Evolutionary conservation across 2,888 invertebrate species (phyloP).

Genomic region (Callyntrura sp.): DNA sequence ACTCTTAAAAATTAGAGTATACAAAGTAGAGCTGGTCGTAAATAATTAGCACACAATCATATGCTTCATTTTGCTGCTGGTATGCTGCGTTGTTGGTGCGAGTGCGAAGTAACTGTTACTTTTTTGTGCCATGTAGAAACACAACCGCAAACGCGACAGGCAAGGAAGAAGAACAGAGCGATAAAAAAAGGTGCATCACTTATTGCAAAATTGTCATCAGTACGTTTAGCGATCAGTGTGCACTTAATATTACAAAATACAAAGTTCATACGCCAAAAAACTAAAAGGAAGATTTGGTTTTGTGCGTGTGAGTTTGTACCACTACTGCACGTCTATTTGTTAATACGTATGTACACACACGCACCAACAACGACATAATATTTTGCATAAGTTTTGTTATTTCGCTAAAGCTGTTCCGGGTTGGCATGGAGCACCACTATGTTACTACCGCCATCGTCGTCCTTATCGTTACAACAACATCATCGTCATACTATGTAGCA

Average conservation of each 20-base stretch:
- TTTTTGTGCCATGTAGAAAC: not conserved
- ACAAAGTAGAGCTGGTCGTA: no score
- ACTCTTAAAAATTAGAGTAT: no score
- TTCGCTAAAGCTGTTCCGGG: slow-evolving; percentile 58
- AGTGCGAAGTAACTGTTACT: not conserved
- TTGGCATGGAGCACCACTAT: slow-evolving; percentile 42
- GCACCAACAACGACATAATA: not conserved
- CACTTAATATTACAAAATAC: slow-evolving; percentile 1
- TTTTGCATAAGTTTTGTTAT: not conserved
- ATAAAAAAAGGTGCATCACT: not conserved
- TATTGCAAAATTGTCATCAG: no score
- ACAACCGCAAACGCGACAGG: slow-evolving; percentile 34
- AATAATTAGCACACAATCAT: no score
- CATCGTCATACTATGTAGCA: not conserved
- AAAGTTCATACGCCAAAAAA: not conserved
- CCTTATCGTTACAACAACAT: slow-evolving; percentile 3
- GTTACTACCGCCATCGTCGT: slow-evolving; percentile 2
- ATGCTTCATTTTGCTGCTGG: no score
- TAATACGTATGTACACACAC: not conserved
- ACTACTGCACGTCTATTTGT: not conserved
- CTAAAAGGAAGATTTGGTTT: no score
- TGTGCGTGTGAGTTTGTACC: slow-evolving; percentile 15
- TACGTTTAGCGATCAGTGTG: not conserved
- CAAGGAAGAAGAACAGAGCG: not conserved
- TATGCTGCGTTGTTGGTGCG: no score